Base-by-base conservation (phyloP, 2,888 invertebrate species). In the Gandaritis pyraliata region DNA sequence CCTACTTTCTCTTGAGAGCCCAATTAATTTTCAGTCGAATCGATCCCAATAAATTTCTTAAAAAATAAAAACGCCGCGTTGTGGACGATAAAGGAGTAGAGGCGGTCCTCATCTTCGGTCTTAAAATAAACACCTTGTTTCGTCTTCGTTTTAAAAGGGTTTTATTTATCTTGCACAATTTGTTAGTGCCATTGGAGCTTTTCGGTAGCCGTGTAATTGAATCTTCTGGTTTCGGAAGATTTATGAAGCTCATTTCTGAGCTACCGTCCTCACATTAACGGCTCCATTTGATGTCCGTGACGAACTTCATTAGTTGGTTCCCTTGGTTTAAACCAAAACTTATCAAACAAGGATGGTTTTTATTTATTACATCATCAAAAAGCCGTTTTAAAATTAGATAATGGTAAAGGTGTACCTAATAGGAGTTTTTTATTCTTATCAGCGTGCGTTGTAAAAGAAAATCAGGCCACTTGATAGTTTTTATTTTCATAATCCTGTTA, bases 151-250 rank as follows among this genome's bases (percentile, higher is more conserved):
- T 87, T 87, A 86, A 88, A 87, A 85, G 88, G 84, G 82, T 84
- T 87, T 88, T 89, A 88, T 90, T 90, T 90, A 91, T 92, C 89
- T 90, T 85, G 78, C 76, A 86, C 87, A 90, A 91, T 92, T 92
- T 89, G 91, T 92, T 90, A 90, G 83, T 90, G 90, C 86, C 91
- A 90, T 86, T 88, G 80, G 75, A 78, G 85, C 82, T 81, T 86
- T 89, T 86, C 90, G 87, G 91, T 90, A 91, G 91, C 87, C 73
- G 79, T 86, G 85, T 92, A 88, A 91, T 90, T 90, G 89, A 90
- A 90, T 90, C 90, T 88, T 88, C 86, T 88, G 88, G 90, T 88
- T 90, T 89, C 84, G 57, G 76, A 78, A 87, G 88, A 90, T 90
- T 90, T 86, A 91, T 86, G 66, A 74, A 68, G 60, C 68, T 73